Base-by-base conservation (phyloP, 2,888 invertebrate species). In the Artemia sp. region DNA sequence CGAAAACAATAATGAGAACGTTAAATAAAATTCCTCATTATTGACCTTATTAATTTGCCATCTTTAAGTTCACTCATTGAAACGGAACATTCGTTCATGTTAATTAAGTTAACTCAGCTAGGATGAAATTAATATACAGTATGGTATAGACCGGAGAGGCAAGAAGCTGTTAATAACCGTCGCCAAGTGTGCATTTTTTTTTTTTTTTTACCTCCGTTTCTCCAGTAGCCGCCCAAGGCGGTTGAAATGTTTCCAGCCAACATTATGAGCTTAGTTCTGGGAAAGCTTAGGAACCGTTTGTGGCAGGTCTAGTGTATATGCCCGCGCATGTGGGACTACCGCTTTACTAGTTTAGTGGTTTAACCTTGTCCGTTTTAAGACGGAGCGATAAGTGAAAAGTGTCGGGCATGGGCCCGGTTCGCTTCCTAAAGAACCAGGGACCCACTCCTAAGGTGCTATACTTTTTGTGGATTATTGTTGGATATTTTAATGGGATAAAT, bases 401-500 rank as follows among this genome's bases (percentile, higher is more conserved):
- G 24, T 58, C 64, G 64, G 64, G 64, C 24, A 58, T 58, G 64
- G 64, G 64, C 64, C 64, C 64, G 64, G 64, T 58, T 58, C 64
- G 64, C 24, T 58, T 58, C n/a, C n/a, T n/a, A 24, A 24, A 24
- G 64, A 58, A 58, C 64, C 64, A 58, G 64, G 64, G 64, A 58
- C 64, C 64, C 64, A 58, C 64, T 58, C 64, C 64, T 58, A 38
- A 38, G 38, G 64, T 58, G 64, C 64, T 58, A 24, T 58, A 9
- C 24, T 58, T 58, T 24, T 58, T 58, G 64, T 58, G 64, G 64
- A 58, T 58, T 19, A 8, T 58, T 58, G 24, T 58, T 58, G 64
- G 64, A 58, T 58, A 24, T 58, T 19, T 19, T 3, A 19, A 24
- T 58, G 64, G 64, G n/a, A 24, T 58, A 24, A 19, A 19, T 11